Evolutionary conservation across 2,113 vertebrate species (phyloP), one percentile per base, ranked within the genome.

Genomic region (Pagrus major): DNA sequence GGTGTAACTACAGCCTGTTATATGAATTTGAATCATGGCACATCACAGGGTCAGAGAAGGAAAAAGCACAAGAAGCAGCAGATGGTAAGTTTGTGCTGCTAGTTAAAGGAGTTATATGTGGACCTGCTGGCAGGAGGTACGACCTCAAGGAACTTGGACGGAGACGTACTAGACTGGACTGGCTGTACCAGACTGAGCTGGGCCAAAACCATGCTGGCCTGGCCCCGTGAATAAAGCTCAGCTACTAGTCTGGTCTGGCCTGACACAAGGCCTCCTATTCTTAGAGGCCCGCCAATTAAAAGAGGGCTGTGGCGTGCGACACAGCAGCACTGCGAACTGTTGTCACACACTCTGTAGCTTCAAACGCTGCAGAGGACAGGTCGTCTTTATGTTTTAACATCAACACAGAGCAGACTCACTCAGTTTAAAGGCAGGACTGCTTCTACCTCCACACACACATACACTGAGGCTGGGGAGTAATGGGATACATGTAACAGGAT

Each of bases 121-220:
- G 77, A 81, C 66, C 49, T 60, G 69, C 65, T 90, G 91, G 81
- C 81, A 73, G 56, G 77, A 80, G 23, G 66, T 8, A 23, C 20
- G 51, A 89, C 89, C 86, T 90, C 88, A 87, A 75, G 49, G 83
- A 83, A 68, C 47, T 82, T 82, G 78, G 80, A 81, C 54, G 3
- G 56, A 58, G 56, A 54, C 31, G 9, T 1, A 7, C 56, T 71
- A 49, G 47, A 79, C 80, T 82, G 84, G 72, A 88, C 80, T 37
- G 68, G 76, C 76, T 81, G 47, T 9, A 76, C 78, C 61, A 56
- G 80, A 60, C 74, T 47, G 2, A 11, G 52, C 37, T 0, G 66
- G 77, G 85, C 85, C 85, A 87, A 90, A 87, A 61, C 86, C 89
- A 83, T 46, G 78, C 78, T 79, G 80, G 72, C 67, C 81, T 78